These are phyloP conservation scores for Periphyllus acericola DNA, from an alignment of 2,888 invertebrate species.

Conservation along the genomic window DNA sequence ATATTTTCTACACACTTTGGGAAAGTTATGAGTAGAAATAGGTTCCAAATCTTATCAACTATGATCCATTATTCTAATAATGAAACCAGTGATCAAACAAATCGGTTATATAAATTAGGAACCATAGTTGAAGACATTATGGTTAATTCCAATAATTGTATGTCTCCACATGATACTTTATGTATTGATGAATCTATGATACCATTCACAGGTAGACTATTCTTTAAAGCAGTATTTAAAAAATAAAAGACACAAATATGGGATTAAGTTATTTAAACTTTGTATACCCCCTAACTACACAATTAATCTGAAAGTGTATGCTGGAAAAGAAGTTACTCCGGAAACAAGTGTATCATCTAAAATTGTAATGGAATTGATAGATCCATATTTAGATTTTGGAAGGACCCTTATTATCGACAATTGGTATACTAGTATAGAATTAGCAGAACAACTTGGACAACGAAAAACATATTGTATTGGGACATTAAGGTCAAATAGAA, in stretches of 20 bases:
- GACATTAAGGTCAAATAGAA: slow-evolving; percentile 18
- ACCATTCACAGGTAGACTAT: neutral
- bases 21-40: neutral
- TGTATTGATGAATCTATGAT: neutral
- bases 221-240: neutral
- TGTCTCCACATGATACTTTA: neutral
- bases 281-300: neutral
- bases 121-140: neutral
- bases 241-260: too few relatives aligned
- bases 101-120: slow-evolving; percentile 1
- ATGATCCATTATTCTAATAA: slow-evolving; percentile 22
- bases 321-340: neutral
- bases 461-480: slow-evolving; percentile 31
- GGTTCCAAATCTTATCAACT: neutral
- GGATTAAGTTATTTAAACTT: neutral
- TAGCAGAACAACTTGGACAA: slow-evolving; percentile 4
- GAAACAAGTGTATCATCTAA: neutral
- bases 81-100: neutral
- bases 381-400: neutral
- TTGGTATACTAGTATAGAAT: slow-evolving; percentile 40
- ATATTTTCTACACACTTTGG: neutral
- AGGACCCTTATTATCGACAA: slow-evolving; percentile 21
- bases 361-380: neutral
- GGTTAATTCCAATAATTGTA: slow-evolving; percentile 12
- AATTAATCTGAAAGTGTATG: neutral